A percentile compares a stretch with the other conserved stretches of the same genome.
Evolutionary conservation across 2,888 invertebrate genomes (phyloP).

Genomic region (Noctuana brunneofusca): DNA sequence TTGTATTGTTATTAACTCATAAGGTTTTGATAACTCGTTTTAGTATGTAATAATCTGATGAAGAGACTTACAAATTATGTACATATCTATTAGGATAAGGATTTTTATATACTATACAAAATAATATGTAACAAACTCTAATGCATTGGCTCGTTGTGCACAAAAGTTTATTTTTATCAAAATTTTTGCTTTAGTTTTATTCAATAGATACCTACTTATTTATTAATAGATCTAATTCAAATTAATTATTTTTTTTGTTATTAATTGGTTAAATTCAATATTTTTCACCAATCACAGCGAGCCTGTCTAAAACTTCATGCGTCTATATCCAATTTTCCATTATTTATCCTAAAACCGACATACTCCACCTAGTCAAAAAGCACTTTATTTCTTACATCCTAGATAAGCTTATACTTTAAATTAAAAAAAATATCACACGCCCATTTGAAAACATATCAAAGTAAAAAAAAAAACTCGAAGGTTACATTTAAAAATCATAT

Average conservation of each 20-base stretch:
- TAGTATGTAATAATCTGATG: constrained; percentile 69
- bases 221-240: not conserved
- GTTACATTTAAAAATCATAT: not conserved
- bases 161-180: not conserved
- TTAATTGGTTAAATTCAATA: not conserved
- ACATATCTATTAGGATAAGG: constrained; percentile 80
- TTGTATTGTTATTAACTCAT: constrained; percentile 66
- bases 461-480: not conserved
- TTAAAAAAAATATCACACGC: constrained; percentile 51
- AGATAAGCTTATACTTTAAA: constrained; percentile 59
- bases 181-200: not conserved
- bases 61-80: constrained; percentile 80
- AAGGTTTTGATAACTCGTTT: constrained; percentile 70
- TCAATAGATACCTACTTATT: not conserved
- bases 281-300: constrained; percentile 3
- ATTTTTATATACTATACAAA: constrained; percentile 44
- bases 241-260: not conserved
- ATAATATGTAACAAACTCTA: constrained; percentile 16
- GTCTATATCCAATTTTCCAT: constrained; percentile 8
- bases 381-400: constrained; percentile 70
- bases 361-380: constrained; percentile 76
- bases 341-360: constrained; percentile 48
- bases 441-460: constrained; percentile 7
- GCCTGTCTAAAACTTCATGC: not conserved
- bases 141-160: constrained; percentile 12